Conservation (phyloP, 2,797 vertebrate genomes). For the Sibirionetta formosa region DNA sequence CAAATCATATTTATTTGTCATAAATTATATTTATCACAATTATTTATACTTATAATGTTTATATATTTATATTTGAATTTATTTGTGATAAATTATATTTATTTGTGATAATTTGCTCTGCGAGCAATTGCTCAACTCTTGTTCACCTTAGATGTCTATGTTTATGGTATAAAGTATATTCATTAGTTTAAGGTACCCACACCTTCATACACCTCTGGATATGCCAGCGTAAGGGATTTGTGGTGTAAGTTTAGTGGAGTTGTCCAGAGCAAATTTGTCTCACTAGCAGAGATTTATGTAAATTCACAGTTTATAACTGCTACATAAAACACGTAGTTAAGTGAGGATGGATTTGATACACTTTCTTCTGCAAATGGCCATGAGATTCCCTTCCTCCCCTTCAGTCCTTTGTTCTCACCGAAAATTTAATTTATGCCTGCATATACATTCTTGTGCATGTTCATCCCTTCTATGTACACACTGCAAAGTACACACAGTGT, state of each 20-base stretch:
- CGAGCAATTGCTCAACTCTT: not conserved
- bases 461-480: rapidly evolving
- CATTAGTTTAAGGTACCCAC: not conserved
- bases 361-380: not conserved
- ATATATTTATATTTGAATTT: too few relatives aligned
- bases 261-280: not conserved
- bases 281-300: not conserved
- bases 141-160: not conserved
- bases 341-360: not conserved
- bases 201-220: not conserved
- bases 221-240: not conserved
- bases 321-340: not conserved
- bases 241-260: not conserved
- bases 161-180: not conserved
- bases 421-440: not conserved
- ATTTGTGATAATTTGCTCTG: not conserved
- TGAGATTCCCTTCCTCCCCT: not conserved
- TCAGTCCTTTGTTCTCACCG: not conserved
- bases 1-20: too few relatives aligned
- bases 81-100: not conserved
- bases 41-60: too few relatives aligned
- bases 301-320: not conserved
- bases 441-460: not conserved
- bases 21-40: too few relatives aligned
- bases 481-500: rapidly evolving